Evolutionary conservation across 2,888 invertebrate genomes (phyloP).

Genomic region (Drosophila neotestacea): DNA sequence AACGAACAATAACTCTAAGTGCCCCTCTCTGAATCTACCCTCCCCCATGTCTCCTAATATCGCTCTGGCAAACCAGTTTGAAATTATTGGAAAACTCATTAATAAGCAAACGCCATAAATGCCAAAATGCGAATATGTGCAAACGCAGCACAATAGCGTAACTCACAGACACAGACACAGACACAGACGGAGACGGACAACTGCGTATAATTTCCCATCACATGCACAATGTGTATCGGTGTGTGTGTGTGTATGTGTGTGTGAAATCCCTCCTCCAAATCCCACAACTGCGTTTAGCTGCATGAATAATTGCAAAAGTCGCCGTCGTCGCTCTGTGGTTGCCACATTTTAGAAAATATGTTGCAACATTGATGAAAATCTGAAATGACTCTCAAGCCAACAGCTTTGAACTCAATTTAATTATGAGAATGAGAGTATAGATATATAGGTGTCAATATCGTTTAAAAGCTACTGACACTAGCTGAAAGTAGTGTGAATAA

Average conservation of each 20-base stretch:
- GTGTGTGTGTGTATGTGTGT: not conserved
- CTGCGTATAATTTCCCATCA: conserved; percentile 44
- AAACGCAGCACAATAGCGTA: conserved; percentile 45
- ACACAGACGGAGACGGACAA: conserved; percentile 6
- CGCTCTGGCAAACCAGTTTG: conserved; percentile 26
- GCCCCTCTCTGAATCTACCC: conserved; percentile 17
- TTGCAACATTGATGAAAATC: conserved; percentile 13
- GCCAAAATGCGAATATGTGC: conserved; percentile 57
- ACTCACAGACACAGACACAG: not conserved
- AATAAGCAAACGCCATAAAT: conserved; percentile 60
- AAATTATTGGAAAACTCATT: conserved; percentile 75
- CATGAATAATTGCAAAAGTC: conserved; percentile 69
- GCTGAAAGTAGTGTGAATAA: not conserved
- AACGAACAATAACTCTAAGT: conserved; percentile 64
- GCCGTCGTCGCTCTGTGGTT: not conserved
- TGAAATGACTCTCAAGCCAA: conserved; percentile 15
- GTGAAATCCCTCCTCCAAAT: not conserved
- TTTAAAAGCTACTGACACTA: conserved; percentile 3
- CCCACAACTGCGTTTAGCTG: conserved; percentile 46
- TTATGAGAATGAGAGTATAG: not conserved
- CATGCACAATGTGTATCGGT: conserved; percentile 13
- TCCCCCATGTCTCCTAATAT: not conserved
- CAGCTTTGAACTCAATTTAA: conserved; percentile 29
- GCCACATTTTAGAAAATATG: conserved; percentile 13
- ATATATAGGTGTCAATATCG: conserved; percentile 6